A percentile compares a stretch with the other conserved stretches of the same genome.
Evolutionary conservation across 2,888 invertebrate species (phyloP).

Genomic region (Chelonus formosanus): DNA sequence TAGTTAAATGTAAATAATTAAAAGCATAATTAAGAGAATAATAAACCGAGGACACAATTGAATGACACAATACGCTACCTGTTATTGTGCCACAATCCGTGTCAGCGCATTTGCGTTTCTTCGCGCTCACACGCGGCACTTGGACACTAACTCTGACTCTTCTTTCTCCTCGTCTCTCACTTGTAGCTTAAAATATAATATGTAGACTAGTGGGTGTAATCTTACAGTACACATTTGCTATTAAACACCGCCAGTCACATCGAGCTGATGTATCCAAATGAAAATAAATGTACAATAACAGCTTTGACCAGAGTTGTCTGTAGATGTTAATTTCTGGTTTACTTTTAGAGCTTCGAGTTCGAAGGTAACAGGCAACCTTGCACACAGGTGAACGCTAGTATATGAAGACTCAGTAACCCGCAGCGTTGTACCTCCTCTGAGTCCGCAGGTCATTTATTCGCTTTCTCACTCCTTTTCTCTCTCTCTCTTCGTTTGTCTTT

Average conservation of each 20-base stretch:
- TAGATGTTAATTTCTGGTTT: not conserved
- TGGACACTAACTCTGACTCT: slow-evolving; percentile 32
- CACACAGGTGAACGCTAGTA: slow-evolving; percentile 51
- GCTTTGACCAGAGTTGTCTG: slow-evolving; percentile 7
- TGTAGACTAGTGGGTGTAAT: slow-evolving; percentile 1
- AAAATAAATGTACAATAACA: slow-evolving; percentile 1
- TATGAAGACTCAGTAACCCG: slow-evolving; percentile 30
- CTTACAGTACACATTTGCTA: slow-evolving; percentile 22
- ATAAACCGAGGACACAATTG: not conserved
- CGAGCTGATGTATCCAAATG: not conserved
- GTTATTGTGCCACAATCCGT: slow-evolving; percentile 19
- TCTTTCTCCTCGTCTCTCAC: slow-evolving; percentile 30
- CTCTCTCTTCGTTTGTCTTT: slow-evolving; percentile 7
- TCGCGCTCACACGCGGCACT: slow-evolving; percentile 36
- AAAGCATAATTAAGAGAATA: too few relatives aligned
- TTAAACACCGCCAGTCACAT: not conserved
- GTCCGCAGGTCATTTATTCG: slow-evolving; percentile 51
- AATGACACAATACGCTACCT: slow-evolving; percentile 28
- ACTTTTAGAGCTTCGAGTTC: slow-evolving; percentile 8
- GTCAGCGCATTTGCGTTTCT: slow-evolving; percentile 33
- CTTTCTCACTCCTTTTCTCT: slow-evolving; percentile 43
- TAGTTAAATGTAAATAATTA: not conserved
- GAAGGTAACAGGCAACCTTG: slow-evolving; percentile 30
- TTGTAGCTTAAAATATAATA: slow-evolving; percentile 21
- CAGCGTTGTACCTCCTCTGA: slow-evolving; percentile 31